Base-by-base conservation (phyloP, 1,140 invertebrate species). In the Venustaconcha ellipsiformis region DNA sequence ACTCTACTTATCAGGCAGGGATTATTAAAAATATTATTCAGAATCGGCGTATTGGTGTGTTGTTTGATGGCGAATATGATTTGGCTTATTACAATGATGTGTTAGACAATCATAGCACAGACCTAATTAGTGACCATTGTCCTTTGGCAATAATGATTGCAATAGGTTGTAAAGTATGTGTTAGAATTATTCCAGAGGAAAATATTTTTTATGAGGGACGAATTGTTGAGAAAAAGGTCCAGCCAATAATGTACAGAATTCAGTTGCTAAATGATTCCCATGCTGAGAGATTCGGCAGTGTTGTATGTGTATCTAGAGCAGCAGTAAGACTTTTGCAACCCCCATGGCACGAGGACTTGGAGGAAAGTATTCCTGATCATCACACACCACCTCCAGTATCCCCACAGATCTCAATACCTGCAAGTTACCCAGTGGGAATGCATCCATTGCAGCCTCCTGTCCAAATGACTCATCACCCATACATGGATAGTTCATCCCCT, bases 331-430 rank as follows among this genome's bases (percentile, higher is more conserved):
- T 98, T 2, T 89, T 98, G 70, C 93, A 95, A 85, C 96, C 97
- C 17, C 97, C 97, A 0, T 99, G 97, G 97, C 95, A 93, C 90
- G 97, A 99, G 84, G 97, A 99, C 89, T 90, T 98, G 63, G 95
- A 96, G 84, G 94, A 95, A 62, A 69, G 69, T 30, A 62, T 76
- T n/a, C 65, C 73, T 15, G 69, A 84, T 57, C 81, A 75, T 57
- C 81, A 83, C n/a, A 74, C 74, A 17, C 73, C 76, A 0, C 71
- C 72, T 26, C 77, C 78, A 48, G 64, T 73, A 55, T 72, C 78
- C 26, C 75, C 72, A 30, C 17, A 75, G 67, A 75, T 77, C 66
- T 68, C 57, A 67, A 55, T 77, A 72, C 57, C 69, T 58, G 70
- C 70, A 72, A 72, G 23, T 20, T 17, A 23, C 20, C 20, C 20